phyloP scores from a whole-genome alignment of 2,113 vertebrate species.

The Fulica atra region DNA sequence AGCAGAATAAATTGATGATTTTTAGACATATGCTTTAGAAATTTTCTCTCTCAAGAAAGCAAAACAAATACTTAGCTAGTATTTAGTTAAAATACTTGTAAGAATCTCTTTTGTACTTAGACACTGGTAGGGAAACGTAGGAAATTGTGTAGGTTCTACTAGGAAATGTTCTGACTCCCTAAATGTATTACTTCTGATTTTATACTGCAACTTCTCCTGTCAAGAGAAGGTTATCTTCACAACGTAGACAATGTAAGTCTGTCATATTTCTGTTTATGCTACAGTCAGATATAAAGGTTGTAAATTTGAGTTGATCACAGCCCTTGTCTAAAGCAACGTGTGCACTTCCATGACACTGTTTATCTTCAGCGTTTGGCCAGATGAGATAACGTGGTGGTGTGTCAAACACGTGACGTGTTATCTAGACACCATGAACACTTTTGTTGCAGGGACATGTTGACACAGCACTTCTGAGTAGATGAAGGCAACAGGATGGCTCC shows the following conservation, averaged over 20 bases:
- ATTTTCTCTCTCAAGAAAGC: background rate
- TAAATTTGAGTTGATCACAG: constrained; percentile 22
- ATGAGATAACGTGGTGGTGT: constrained; percentile 39
- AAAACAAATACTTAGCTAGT: background rate
- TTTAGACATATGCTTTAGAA: background rate
- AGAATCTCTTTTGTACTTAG: background rate
- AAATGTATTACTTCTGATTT: background rate
- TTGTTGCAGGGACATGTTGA: constrained; percentile 46
- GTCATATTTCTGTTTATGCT: constrained; percentile 16
- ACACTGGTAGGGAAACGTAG: background rate
- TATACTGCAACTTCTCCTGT: background rate
- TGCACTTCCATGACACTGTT: constrained; percentile 19
- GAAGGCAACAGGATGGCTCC: constrained; percentile 50
- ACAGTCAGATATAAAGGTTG: background rate
- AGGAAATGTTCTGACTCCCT: background rate
- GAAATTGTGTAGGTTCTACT: background rate
- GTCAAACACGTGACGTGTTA: background rate
- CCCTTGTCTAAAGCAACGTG: background rate
- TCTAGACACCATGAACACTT: constrained; percentile 1
- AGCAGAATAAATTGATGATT: background rate
- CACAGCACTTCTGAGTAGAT: constrained; percentile 22
- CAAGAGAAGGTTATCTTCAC: background rate
- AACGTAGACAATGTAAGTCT: background rate
- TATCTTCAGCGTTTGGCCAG: constrained; percentile 34
- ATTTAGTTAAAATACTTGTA: background rate